Percentiles rank a stretch among this genome's conserved stretches.
phyloP scores from a whole-genome alignment of 2,888 invertebrate species.

The Lepidonotus clava region DNA sequence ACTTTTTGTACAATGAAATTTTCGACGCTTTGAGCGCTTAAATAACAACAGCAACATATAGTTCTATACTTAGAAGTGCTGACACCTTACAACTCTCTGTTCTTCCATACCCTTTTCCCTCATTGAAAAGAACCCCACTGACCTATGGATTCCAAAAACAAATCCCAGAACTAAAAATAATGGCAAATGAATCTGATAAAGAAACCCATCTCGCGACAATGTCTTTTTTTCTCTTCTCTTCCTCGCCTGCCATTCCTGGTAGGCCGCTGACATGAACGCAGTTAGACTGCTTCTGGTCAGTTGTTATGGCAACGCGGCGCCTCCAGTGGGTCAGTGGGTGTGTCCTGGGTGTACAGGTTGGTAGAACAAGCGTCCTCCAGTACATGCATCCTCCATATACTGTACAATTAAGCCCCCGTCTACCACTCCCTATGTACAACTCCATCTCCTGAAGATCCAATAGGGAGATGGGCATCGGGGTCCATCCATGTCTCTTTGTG shows the following conservation, averaged over 20 bases:
- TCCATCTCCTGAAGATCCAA: too few species aligned
- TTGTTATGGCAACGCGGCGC: neutral
- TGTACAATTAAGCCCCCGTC: too few species aligned
- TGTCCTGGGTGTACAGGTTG: neutral
- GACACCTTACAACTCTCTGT: neutral
- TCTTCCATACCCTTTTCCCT: neutral
- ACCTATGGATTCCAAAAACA: too few species aligned
- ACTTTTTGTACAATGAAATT: neutral
- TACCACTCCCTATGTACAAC: too few species aligned
- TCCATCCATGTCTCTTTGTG: too few species aligned
- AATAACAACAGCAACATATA: slow-evolving; percentile 36
- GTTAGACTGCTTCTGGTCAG: slow-evolving; percentile 21
- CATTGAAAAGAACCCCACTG: neutral
- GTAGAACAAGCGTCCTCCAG: neutral
- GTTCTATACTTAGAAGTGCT: neutral
- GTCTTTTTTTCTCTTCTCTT: neutral
- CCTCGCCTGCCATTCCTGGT: neutral
- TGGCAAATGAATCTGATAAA: too few species aligned
- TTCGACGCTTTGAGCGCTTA: slow-evolving; percentile 30
- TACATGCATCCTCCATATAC: too few species aligned
- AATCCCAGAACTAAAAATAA: too few species aligned
- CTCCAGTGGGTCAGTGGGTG: neutral
- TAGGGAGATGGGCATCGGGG: too few species aligned
- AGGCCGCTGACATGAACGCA: neutral
- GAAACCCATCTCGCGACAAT: neutral